phyloP scores from a whole-genome alignment of 2,113 vertebrate species.

The Serinus canaria region DNA sequence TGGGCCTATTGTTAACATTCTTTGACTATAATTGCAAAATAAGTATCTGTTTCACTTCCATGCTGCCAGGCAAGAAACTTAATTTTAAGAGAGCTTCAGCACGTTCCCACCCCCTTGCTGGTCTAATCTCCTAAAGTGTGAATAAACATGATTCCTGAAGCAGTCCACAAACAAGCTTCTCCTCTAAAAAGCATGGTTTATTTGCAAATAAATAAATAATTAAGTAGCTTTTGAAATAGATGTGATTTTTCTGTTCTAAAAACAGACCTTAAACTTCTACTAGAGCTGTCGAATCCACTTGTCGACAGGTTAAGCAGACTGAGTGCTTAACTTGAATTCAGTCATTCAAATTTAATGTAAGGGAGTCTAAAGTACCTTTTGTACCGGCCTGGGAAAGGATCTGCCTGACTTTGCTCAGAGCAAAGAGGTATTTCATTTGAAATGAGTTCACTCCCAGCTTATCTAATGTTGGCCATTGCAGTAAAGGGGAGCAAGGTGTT shows the following conservation, averaged over 20 bases:
- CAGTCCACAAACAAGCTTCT: not conserved
- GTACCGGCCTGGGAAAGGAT: not conserved
- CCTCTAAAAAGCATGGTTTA: not conserved
- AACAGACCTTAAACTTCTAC: not conserved
- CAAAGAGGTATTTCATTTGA: not conserved
- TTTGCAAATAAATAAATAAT: not conserved
- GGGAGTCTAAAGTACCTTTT: not conserved
- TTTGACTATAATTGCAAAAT: not conserved
- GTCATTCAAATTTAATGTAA: not conserved
- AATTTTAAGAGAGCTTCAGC: not conserved
- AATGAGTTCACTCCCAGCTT: not conserved
- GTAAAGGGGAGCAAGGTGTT: not conserved
- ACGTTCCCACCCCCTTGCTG: not conserved
- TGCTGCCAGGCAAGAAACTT: not conserved
- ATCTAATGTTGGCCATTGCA: not conserved
- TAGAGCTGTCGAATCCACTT: not conserved
- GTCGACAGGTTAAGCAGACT: not conserved
- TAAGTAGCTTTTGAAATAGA: not conserved
- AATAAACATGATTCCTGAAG: not conserved
- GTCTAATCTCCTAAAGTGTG: not conserved
- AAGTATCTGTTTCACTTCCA: not conserved
- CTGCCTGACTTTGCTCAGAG: not conserved
- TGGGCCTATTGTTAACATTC: not conserved
- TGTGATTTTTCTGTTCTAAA: not conserved
- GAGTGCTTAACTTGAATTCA: not conserved